Conservation (phyloP, 1,140 invertebrate genomes). For the Megathymus violae region DNA sequence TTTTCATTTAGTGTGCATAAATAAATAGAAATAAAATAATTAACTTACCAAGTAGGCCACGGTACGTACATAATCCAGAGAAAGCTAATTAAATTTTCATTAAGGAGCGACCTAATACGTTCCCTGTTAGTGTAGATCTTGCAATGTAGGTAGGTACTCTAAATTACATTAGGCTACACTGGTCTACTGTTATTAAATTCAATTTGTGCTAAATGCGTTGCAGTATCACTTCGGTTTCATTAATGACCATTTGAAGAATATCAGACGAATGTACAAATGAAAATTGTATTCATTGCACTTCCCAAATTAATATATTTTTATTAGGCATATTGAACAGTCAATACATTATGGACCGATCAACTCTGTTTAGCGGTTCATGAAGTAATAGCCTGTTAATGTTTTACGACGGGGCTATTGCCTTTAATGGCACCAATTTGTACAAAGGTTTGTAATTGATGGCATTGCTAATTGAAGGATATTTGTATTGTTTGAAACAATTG, state of each 20-base stretch:
- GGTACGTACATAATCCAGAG: conserved; percentile 9
- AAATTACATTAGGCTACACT: background rate
- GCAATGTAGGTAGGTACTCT: background rate
- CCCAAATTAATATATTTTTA: too few species aligned
- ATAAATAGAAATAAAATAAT: conserved; percentile 31
- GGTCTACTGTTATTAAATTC: background rate
- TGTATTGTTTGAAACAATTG: background rate
- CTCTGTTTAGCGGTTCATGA: conserved; percentile 26
- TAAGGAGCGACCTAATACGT: conserved; percentile 14
- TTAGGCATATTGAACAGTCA: too few species aligned
- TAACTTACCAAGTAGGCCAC: conserved; percentile 3
- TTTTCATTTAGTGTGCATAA: conserved; percentile 5
- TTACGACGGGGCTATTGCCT: conserved; percentile 23
- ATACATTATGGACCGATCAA: conserved; percentile 15
- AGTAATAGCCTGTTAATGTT: conserved; percentile 30
- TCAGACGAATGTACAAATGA: too few species aligned
- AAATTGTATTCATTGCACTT: too few species aligned
- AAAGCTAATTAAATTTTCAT: conserved; percentile 22
- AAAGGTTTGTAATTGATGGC: conserved; percentile 25
- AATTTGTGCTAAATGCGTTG: background rate
- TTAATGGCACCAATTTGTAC: conserved; percentile 25
- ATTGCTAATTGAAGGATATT: conserved; percentile 28
- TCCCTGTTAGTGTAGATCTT: conserved; percentile 6
- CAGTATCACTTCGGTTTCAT: too few species aligned
- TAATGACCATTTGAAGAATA: too few species aligned